Percentiles rank a stretch among this genome's conserved stretches.
phyloP scores from a whole-genome alignment of 2,888 invertebrate genomes.

The Acleris literana region DNA sequence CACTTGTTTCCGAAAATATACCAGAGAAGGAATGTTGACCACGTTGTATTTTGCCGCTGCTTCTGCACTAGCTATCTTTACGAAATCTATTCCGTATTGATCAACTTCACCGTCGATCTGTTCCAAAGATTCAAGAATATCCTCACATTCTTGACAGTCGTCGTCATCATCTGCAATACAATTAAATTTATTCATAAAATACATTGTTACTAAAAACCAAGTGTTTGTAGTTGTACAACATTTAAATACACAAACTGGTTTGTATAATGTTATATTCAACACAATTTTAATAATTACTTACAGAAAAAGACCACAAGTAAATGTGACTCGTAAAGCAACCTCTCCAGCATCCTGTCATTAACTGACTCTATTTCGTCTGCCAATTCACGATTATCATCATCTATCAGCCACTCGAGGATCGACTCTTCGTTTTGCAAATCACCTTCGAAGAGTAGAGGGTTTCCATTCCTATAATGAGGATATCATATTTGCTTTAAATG shows the following conservation, averaged over 20 bases:
- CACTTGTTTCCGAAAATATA: slow-evolving; percentile 92
- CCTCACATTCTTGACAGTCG: slow-evolving; percentile 95
- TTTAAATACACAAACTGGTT: not conserved
- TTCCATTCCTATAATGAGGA: slow-evolving; percentile 88
- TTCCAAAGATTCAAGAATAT: slow-evolving; percentile 94
- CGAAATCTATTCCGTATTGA: slow-evolving; percentile 96
- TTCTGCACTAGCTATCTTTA: slow-evolving; percentile 93
- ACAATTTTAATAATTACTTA: slow-evolving; percentile 69
- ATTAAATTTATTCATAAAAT: not conserved
- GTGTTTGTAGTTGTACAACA: too few species aligned
- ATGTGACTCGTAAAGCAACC: slow-evolving; percentile 92
- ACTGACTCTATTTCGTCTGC: slow-evolving; percentile 97
- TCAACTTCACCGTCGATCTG: slow-evolving; percentile 98
- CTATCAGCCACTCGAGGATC: slow-evolving; percentile 95
- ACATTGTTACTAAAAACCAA: not conserved
- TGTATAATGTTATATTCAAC: too few species aligned
- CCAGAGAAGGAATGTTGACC: slow-evolving; percentile 92
- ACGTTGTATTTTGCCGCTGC: slow-evolving; percentile 92
- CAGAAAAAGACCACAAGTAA: slow-evolving; percentile 96
- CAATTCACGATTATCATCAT: slow-evolving; percentile 95
- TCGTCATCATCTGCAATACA: slow-evolving; percentile 87
- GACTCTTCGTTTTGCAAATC: slow-evolving; percentile 96
- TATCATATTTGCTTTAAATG: not conserved
- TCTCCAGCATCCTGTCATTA: slow-evolving; percentile 93
- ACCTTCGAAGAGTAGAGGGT: slow-evolving; percentile 94